phyloP scores from a whole-genome alignment of 2,797 vertebrate species.

The Sebastes hopkinsi region DNA sequence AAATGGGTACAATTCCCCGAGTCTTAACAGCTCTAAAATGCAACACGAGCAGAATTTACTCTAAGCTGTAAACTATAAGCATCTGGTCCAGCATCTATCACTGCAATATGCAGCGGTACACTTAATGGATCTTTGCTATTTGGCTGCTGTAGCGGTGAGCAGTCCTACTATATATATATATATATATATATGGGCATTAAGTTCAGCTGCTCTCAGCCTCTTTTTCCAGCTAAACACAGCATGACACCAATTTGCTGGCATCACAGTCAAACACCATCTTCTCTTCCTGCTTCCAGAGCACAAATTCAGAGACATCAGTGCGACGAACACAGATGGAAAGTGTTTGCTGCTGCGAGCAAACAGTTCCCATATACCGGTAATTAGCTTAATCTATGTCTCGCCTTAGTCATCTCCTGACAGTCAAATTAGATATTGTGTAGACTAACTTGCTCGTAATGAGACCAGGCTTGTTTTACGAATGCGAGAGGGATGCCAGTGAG shows the following conservation, averaged over 20 bases:
- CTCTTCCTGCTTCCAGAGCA: conserved; percentile 29
- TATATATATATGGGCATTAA: conserved; percentile 19
- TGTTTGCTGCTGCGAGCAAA: conserved; percentile 41
- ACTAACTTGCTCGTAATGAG: conserved; percentile 26
- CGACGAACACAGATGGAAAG: conserved; percentile 39
- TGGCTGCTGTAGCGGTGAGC: conserved; percentile 15
- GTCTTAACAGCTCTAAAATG: neutral
- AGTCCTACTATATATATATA: conserved; percentile 15
- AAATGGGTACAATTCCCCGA: neutral
- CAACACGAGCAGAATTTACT: neutral
- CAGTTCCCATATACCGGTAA: conserved; percentile 50
- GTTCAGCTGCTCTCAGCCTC: conserved; percentile 29
- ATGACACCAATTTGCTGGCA: conserved; percentile 48
- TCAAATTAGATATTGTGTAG: conserved; percentile 49
- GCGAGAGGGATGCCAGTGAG: conserved; percentile 23
- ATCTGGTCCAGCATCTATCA: neutral
- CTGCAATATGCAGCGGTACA: neutral
- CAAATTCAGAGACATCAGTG: conserved; percentile 4
- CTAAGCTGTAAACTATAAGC: neutral
- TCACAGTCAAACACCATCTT: conserved; percentile 23
- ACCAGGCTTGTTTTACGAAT: conserved; percentile 9
- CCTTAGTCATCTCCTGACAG: conserved; percentile 47
- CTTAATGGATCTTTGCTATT: conserved; percentile 4
- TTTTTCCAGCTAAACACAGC: conserved; percentile 46
- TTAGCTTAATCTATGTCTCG: conserved; percentile 45